A percentile compares a stretch with the other conserved stretches of the same genome.
Evolutionary conservation across 2,113 vertebrate species (phyloP).

Genomic region (Echinops telfairi): DNA sequence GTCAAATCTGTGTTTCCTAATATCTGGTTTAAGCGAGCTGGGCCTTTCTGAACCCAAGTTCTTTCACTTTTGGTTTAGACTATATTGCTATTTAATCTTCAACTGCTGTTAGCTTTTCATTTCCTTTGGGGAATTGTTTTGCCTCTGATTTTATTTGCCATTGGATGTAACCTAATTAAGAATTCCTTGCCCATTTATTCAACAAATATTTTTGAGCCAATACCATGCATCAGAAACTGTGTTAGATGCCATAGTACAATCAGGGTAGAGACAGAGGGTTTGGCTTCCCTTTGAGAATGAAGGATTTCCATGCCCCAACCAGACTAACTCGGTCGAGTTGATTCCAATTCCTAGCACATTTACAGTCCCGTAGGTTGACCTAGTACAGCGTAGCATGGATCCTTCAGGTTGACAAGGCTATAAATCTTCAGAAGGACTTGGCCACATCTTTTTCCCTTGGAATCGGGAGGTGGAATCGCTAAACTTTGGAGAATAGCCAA

Average conservation of each 20-base stretch:
- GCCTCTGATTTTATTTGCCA: conserved; percentile 12
- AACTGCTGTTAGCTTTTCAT: background rate
- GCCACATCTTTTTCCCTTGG: too few relatives aligned
- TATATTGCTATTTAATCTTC: conserved; percentile 1
- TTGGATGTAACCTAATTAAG: background rate
- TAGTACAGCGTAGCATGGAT: too few relatives aligned
- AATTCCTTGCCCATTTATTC: background rate
- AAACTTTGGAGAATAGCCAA: background rate
- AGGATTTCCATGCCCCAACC: background rate
- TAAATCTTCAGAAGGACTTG: too few relatives aligned
- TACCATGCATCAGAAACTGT: too few relatives aligned
- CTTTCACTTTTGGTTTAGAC: background rate
- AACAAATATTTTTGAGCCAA: background rate
- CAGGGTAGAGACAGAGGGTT: too few relatives aligned
- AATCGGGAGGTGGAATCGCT: too few relatives aligned
- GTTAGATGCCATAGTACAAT: too few relatives aligned
- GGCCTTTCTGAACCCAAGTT: background rate
- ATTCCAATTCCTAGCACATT: background rate
- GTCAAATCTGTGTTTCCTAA: background rate
- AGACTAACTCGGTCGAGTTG: background rate
- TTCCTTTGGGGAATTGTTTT: conserved; percentile 33
- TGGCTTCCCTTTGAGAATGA: background rate
- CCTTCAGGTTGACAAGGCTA: too few relatives aligned
- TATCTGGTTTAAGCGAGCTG: conserved; percentile 2
- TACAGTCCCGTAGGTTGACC: background rate